Conservation (phyloP, 2,888 invertebrate genomes). For the Yponomeuta malinellus region DNA sequence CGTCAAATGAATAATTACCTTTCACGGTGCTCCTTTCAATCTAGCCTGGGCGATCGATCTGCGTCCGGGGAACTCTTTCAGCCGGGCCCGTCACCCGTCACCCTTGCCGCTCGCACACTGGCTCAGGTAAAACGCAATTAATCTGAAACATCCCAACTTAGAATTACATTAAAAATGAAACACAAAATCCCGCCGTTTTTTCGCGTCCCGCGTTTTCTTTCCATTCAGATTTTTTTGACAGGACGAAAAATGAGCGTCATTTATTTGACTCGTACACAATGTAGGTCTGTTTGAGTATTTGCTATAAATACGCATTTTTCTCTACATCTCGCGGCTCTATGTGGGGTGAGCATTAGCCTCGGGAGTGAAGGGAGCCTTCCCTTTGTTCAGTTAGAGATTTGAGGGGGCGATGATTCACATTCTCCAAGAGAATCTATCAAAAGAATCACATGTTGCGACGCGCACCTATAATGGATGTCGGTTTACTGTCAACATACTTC, state of each 20-base stretch:
- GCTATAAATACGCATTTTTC: constrained; percentile 77
- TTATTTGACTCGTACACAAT: constrained; percentile 77
- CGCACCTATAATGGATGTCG: constrained; percentile 65
- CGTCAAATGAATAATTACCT: constrained; percentile 75
- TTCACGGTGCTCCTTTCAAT: constrained; percentile 74
- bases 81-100: constrained; percentile 31
- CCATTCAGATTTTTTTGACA: constrained; percentile 77
- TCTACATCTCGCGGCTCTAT: constrained; percentile 70
- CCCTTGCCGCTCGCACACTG: neutral
- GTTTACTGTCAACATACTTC: constrained; percentile 53
- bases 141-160: constrained; percentile 75
- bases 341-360: constrained; percentile 71
- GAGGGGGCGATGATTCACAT: constrained; percentile 69
- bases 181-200: constrained; percentile 69
- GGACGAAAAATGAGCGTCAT: constrained; percentile 75
- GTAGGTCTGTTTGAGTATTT: constrained; percentile 77
- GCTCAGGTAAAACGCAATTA: constrained; percentile 71
- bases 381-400: constrained; percentile 72
- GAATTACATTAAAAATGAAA: constrained; percentile 74
- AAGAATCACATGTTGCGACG: constrained; percentile 52
- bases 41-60: constrained; percentile 69
- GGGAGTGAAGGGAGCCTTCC: constrained; percentile 66
- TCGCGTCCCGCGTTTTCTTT: constrained; percentile 70
- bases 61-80: constrained; percentile 73
- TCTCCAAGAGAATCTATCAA: constrained; percentile 71